Base-by-base conservation (phyloP, 2,888 invertebrate genomes). In the Gymnoscelis rufifasciata region DNA sequence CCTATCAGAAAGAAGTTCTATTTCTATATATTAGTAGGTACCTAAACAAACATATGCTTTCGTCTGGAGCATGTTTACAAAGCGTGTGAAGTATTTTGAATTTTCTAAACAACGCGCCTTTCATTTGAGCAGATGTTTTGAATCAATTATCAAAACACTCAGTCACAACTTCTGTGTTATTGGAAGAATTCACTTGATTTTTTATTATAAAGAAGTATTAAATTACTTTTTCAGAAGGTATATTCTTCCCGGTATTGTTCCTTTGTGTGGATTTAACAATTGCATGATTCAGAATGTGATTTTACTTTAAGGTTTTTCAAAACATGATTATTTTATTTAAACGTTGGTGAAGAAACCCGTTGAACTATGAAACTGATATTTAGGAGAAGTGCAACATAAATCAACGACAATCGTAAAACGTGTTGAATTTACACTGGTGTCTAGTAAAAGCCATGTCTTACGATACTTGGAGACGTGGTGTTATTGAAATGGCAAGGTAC, bases 41-140 rank as follows among this genome's bases (percentile, higher is more conserved):
- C 71, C 53, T 59, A 78, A 78, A 79, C 52, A 78, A 80, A 80
- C 77, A 75, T 54, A 55, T 59, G 64, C 66, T 76, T 68, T 73
- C 80, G 75, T 75, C 76, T 74, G 72, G 68, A 55, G 50, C 52
- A 59, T 82, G 78, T 83, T 81, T 80, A 82, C 69, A 66, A 70
- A 59, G 51, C 52, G 61, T 57, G 62, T 64, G 69, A 64, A 42
- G 55, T 66, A 62, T 67, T 68, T 62, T 54, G 50, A 64, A 59
- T 56, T 61, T 57, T 78, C 73, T 79, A 76, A 77, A 74, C 69
- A 73, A 61, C 60, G 54, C 60, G 55, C 58, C 54, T 70, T 74
- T 71, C 72, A 68, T 68, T 63, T 66, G 68, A 80, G 60, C 83
- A 83, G 76, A 80, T 81, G 81, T 69, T 74, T 69, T 50, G 59